Evolutionary conservation across 92 coral and sea anemone genomes (phyloP), one percentile per base, ranked within the genome.

Genomic region (Palythoa grandiflora): DNA sequence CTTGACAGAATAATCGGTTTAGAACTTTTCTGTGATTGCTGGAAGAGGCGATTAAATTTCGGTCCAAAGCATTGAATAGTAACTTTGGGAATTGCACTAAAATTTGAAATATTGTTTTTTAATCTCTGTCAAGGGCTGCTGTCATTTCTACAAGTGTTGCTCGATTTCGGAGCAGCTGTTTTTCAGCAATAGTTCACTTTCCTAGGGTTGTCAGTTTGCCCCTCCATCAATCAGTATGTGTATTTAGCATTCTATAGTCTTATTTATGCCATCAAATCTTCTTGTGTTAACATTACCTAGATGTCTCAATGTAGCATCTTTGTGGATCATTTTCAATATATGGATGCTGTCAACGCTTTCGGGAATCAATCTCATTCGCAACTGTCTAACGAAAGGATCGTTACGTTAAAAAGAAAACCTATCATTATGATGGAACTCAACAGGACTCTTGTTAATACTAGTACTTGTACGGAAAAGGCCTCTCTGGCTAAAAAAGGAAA

Each of bases 181-280:
- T 47, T 81, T 66, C 48, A 65, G 86, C 75, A 21, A 77, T 86
- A 80, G 88, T 90, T 89, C 94, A 94, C 88, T 89, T 93, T 93
- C 94, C 91, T 90, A 91, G 87, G 91, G 93, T 86, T 94, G 95
- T 92, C 93, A 95, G 75, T 87, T 89, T 77, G 66, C 71, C 83
- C 87, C 84, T 88, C 76, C 72, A 91, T 50, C 88, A 91, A 91
- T 95, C 89, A 89, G 89, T 89, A 92, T 92, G 96, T 89, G 98
- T 95, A 91, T 93, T 95, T 95, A 94, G 96, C 96, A 95, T 95
- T 95, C 95, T 89, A 89, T 88, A 88, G 89, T 89, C 84, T 78
- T 86, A 85, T 91, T 91, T 91, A 85, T 87, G 79, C 87, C 86
- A 89, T 88, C 92, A 84, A 88, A 73, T 90, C 75, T 91, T 88